Percentiles rank a stretch among this genome's conserved stretches.
Evolutionary conservation across 2,888 invertebrate species (phyloP).

Genomic region (Hydrotaea cyrtoneurina): DNA sequence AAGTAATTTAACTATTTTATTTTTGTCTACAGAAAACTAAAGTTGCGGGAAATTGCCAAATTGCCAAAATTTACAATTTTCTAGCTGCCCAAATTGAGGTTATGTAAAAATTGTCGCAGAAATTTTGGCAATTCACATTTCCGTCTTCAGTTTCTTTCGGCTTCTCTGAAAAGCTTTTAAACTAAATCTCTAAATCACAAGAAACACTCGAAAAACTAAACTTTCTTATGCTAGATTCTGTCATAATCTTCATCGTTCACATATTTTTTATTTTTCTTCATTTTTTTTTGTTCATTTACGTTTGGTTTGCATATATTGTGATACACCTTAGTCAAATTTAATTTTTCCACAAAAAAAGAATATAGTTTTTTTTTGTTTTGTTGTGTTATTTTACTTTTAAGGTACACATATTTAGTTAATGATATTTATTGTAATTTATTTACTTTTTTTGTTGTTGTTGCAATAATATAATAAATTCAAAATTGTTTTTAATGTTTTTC

Average conservation of each 20-base stretch:
- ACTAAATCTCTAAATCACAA: not conserved
- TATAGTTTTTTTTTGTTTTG: slow-evolving; percentile 46
- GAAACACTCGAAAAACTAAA: not conserved
- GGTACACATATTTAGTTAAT: slow-evolving; percentile 68
- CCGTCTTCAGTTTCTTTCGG: not conserved
- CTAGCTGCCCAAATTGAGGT: slow-evolving; percentile 60
- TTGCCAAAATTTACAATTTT: slow-evolving; percentile 41
- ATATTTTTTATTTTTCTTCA: slow-evolving; percentile 5
- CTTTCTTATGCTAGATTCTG: not conserved
- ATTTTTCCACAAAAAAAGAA: too few relatives aligned
- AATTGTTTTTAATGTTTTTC: slow-evolving; percentile 31
- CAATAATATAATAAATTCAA: slow-evolving; percentile 45
- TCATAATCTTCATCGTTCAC: not conserved
- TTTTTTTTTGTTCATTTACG: slow-evolving; percentile 14
- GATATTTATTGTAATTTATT: slow-evolving; percentile 53
- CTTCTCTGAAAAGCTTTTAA: not conserved
- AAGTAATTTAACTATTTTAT: too few relatives aligned
- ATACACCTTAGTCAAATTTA: slow-evolving; percentile 57
- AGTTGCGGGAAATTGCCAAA: not conserved
- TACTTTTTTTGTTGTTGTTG: too few relatives aligned
- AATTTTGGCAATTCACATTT: not conserved
- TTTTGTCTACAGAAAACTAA: not conserved
- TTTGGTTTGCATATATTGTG: slow-evolving; percentile 68
- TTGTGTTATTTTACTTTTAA: too few relatives aligned
- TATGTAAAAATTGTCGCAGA: slow-evolving; percentile 18